Base-by-base conservation (phyloP, 1,140 invertebrate genomes). In the Anastrepha ludens region DNA sequence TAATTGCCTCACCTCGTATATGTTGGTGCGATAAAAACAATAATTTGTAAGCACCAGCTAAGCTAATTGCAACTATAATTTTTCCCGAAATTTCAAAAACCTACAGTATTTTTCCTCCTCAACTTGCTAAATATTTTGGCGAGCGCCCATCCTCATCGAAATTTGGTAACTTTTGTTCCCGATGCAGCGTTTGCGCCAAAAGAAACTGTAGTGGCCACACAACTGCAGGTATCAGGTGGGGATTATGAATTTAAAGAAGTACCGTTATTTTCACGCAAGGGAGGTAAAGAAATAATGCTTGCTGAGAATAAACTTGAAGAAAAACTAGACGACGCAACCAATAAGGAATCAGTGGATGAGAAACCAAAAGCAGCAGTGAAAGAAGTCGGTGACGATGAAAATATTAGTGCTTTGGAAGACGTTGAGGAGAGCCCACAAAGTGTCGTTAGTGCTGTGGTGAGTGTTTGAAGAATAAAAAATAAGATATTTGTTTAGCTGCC, bases 181-280 rank as follows among this genome's bases (percentile, higher is more conserved):
- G 74, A 58, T 5, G 5, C 3, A 3, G 9, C 74, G 6, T n/a
- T 55, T 5, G 74, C 9, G 17, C 74, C 74, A 29, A 3, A 81
- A 81, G 74, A 81, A 81, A 81, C 47, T 20, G 47, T 81, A 11
- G 74, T 81, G 29, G 47, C 74, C n/a, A 55, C 74, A 3, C 17
- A 55, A 81, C 15, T 81, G 17, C 74, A 81, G 41, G 44, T 81
- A 3, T 0, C 20, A 55, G 74, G 20, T 29, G 47, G 74, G 2
- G 74, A 55, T 29, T 81, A 81, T 55, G 44, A 20, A 29, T 55
- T 55, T 8, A 81, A 55, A 55, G 74, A 81, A 58, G 74, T 81
- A 20, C 74, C 74, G 44, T 20, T 81, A 81, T 11, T 81, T 11
- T 81, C 47, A 50, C 44, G 74, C 11, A 55, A 50, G 2, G 0